phyloP scores from a whole-genome alignment of 2,113 vertebrate species.

The Limanda limanda region DNA sequence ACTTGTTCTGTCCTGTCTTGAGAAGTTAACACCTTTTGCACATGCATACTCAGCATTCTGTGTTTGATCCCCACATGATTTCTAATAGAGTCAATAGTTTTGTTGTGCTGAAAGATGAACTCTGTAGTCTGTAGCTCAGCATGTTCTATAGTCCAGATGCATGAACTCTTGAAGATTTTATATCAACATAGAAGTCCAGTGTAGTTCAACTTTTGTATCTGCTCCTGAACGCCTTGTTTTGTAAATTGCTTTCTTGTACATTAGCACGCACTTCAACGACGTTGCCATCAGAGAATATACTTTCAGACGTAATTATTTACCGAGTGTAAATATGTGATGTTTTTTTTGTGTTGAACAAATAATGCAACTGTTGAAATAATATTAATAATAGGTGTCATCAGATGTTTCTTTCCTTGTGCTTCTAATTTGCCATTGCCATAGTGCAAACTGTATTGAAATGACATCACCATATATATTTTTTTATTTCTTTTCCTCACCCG shows the following conservation, averaged over 20 bases:
- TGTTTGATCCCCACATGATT: slow-evolving; percentile 75
- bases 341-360: slow-evolving; percentile 77
- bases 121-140: slow-evolving; percentile 80
- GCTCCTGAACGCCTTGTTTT: slow-evolving; percentile 81
- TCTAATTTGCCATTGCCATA: slow-evolving; percentile 82
- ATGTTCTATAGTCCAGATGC: slow-evolving; percentile 82
- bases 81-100: slow-evolving; percentile 81
- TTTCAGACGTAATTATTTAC: slow-evolving; percentile 72
- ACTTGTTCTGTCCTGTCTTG: slow-evolving; percentile 65
- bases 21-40: slow-evolving; percentile 70
- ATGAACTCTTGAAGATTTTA: slow-evolving; percentile 76
- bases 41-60: slow-evolving; percentile 74
- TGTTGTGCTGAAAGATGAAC: slow-evolving; percentile 81
- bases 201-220: slow-evolving; percentile 81
- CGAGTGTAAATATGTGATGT: slow-evolving; percentile 79
- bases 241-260: slow-evolving; percentile 83
- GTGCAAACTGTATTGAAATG: slow-evolving; percentile 84
- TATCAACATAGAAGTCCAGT: slow-evolving; percentile 67
- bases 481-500: slow-evolving; percentile 96
- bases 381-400: slow-evolving; percentile 74
- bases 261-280: slow-evolving; percentile 74
- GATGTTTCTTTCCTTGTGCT: slow-evolving; percentile 71
- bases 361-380: slow-evolving; percentile 76
- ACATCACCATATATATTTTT: slow-evolving; percentile 90
- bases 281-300: slow-evolving; percentile 73